phyloP scores from a whole-genome alignment of 2,888 invertebrate species.

The Tetragnatha montana region DNA sequence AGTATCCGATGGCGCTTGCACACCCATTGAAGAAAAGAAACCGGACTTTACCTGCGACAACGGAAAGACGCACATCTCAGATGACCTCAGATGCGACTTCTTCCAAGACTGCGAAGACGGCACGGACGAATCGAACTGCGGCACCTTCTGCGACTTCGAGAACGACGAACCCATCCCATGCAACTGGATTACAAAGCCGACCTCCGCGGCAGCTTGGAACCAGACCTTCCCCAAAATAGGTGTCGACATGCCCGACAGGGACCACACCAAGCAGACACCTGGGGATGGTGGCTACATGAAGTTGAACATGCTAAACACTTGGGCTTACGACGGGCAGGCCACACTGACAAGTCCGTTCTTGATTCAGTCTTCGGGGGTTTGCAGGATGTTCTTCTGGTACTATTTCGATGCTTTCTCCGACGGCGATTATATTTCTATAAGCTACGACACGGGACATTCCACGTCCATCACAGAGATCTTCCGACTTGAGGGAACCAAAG shows the following conservation, averaged over 20 bases:
- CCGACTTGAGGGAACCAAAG: slow-evolving; percentile 21
- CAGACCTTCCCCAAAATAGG: slow-evolving; percentile 46
- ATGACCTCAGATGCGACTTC: slow-evolving; percentile 70
- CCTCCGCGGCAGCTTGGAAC: slow-evolving; percentile 23
- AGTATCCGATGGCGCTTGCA: slow-evolving; percentile 54
- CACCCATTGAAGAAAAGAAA: slow-evolving; percentile 35
- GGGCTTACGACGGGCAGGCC: not conserved
- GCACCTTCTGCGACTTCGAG: slow-evolving; percentile 68
- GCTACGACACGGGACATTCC: slow-evolving; percentile 49
- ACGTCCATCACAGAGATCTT: slow-evolving; percentile 34
- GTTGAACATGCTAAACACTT: slow-evolving; percentile 6
- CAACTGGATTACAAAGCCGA: slow-evolving; percentile 48
- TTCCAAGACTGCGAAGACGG: slow-evolving; percentile 67
- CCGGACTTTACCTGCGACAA: slow-evolving; percentile 63
- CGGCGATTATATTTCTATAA: slow-evolving; percentile 28
- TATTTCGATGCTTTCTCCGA: slow-evolving; percentile 32
- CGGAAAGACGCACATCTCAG: slow-evolving; percentile 47
- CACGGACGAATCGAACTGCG: slow-evolving; percentile 67
- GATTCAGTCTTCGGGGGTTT: slow-evolving; percentile 59
- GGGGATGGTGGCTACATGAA: slow-evolving; percentile 63
- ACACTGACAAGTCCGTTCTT: slow-evolving; percentile 55
- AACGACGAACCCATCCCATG: slow-evolving; percentile 53
- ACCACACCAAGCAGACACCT: slow-evolving; percentile 50
- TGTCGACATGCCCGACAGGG: slow-evolving; percentile 27
- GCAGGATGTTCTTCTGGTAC: slow-evolving; percentile 67